Base-by-base conservation (phyloP, 2,888 invertebrate species). In the Ptycholaimellus sp. region DNA sequence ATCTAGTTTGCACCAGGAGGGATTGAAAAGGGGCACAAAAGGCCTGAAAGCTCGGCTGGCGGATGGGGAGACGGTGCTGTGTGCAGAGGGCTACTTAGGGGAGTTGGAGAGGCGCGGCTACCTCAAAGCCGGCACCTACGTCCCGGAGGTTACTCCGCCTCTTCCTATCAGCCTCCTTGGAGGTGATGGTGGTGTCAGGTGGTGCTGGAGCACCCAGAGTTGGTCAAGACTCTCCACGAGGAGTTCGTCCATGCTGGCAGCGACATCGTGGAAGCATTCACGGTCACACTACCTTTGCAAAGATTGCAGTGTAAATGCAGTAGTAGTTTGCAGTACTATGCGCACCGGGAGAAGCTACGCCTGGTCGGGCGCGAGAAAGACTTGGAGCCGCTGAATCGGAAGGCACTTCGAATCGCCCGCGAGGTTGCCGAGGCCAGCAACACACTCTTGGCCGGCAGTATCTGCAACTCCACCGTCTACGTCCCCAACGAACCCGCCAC, bases 91-190 rank as follows among this genome's bases (percentile, higher is more conserved):
- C 37, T 62, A 60, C 43, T 59, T 63, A 21, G 62, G 62, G 41
- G 59, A 59, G 14, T 44, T 62, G 35, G 62, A 62, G 45, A 61
- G 61, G 43, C 43, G 62, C 23, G 62, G 62, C 9, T 62, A 62
- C 39, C 14, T 38, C 27, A 37, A 38, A 16, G 62, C 62, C 4
- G 62, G 62, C n/a, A 59, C 61, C n/a, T 62, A 60, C 60, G 62
- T 62, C 2, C 62, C 61, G 1, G 61, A 61, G 41, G n/a, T n/a
- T n/a, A n/a, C n/a, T n/a, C n/a, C n/a, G n/a, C n/a, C n/a, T n/a
- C n/a, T n/a, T n/a, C n/a, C n/a, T n/a, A n/a, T n/a, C n/a, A n/a
- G n/a, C n/a, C n/a, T n/a, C n/a, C n/a, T n/a, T n/a, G n/a, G n/a
- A n/a, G n/a, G n/a, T n/a, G n/a, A n/a, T n/a, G n/a, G n/a, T n/a